A percentile compares a stretch with the other conserved stretches of the same genome.
Conservation (phyloP, 1,140 invertebrate species). For the Pseudoatta argentina region DNA sequence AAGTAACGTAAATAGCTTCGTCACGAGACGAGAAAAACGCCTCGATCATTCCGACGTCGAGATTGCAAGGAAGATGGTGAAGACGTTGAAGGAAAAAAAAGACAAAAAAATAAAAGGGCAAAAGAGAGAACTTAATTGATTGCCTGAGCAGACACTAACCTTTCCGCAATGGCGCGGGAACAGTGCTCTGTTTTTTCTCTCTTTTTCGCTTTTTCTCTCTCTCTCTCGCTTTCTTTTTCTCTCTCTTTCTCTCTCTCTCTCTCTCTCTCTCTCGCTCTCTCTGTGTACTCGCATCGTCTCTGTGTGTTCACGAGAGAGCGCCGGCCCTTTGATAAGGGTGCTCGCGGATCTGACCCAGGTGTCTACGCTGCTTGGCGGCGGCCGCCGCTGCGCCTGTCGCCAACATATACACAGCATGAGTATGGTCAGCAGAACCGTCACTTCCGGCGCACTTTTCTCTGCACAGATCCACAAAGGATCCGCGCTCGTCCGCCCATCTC, state of each 20-base stretch:
- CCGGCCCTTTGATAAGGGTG: slow-evolving; percentile 97
- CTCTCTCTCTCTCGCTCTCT: slow-evolving; percentile 38
- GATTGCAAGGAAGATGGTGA: slow-evolving; percentile 30
- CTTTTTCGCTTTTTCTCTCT: slow-evolving; percentile 38
- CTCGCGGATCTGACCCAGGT: slow-evolving; percentile 94
- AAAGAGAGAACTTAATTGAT: slow-evolving; percentile 77
- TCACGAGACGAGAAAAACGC: neutral
- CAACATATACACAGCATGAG: slow-evolving; percentile 84
- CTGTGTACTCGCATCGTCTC: slow-evolving; percentile 59
- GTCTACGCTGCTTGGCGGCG: slow-evolving; percentile 91
- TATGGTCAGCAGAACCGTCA: slow-evolving; percentile 42
- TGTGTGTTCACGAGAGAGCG: slow-evolving; percentile 90
- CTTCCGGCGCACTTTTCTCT: neutral
- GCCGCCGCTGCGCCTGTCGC: slow-evolving; percentile 89
- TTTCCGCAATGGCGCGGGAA: slow-evolving; percentile 82
- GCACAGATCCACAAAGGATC: neutral
- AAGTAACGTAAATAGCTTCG: neutral
- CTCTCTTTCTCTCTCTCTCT: slow-evolving; percentile 19
- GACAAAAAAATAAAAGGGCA: slow-evolving; percentile 56
- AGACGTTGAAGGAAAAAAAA: slow-evolving; percentile 3
- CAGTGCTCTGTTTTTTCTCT: slow-evolving; percentile 74
- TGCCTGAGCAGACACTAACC: slow-evolving; percentile 84
- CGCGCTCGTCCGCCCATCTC: neutral
- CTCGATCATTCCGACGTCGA: slow-evolving; percentile 1
- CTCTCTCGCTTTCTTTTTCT: slow-evolving; percentile 34